phyloP scores from a whole-genome alignment of 2,113 vertebrate genomes.

The Nannobrachium achirus region DNA sequence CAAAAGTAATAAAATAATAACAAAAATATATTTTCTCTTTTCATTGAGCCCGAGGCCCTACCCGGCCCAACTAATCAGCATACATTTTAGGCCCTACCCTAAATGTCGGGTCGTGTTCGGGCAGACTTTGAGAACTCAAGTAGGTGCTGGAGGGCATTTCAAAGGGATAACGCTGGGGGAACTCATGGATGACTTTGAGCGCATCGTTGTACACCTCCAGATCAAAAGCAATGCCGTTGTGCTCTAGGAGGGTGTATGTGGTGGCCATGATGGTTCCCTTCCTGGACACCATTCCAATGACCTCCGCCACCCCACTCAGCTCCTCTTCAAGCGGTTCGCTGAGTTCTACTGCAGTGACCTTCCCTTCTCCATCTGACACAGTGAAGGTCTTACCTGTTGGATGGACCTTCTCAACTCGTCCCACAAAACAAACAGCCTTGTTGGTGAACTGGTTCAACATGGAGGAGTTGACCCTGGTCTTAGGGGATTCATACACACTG shows the following conservation, averaged over 20 bases:
- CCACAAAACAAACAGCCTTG: constrained; percentile 87
- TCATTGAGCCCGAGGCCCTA: too few species aligned
- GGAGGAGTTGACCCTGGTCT: constrained; percentile 79
- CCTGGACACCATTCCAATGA: constrained; percentile 90
- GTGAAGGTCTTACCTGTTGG: constrained; percentile 86
- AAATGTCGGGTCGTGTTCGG: too few species aligned
- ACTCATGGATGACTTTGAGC: constrained; percentile 91
- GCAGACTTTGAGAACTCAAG: too few species aligned
- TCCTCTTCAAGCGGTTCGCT: constrained; percentile 91
- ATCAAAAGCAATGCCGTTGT: constrained; percentile 86
- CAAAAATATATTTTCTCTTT: too few species aligned
- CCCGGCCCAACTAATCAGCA: too few species aligned
- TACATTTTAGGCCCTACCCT: too few species aligned
- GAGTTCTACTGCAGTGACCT: constrained; percentile 84
- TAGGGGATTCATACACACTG: constrained; percentile 79
- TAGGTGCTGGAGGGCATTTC: constrained; percentile 67
- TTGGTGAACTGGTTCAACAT: constrained; percentile 84
- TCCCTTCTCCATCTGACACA: constrained; percentile 89
- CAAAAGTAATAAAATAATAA: too few species aligned
- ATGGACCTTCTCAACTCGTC: constrained; percentile 90
- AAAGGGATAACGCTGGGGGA: constrained; percentile 89
- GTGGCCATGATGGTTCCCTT: constrained; percentile 85
- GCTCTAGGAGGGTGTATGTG: constrained; percentile 86
- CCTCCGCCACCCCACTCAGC: constrained; percentile 89
- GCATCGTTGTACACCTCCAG: constrained; percentile 92